These are phyloP conservation scores for Araneus ventricosus DNA, from an alignment of 1,140 invertebrate species.

Conservation along the genomic window DNA sequence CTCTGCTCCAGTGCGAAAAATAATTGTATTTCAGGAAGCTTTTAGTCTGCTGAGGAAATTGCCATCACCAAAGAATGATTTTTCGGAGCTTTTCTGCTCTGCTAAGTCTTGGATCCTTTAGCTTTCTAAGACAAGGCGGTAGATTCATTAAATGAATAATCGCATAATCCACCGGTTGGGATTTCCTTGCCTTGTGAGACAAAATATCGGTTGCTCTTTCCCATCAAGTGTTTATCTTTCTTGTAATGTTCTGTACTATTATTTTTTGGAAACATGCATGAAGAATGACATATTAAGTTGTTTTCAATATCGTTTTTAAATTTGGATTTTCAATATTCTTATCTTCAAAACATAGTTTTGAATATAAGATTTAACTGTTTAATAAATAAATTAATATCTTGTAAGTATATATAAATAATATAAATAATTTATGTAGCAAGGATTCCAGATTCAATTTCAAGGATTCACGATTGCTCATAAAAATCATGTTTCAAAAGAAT, in stretches of 20 bases:
- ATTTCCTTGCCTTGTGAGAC: neutral
- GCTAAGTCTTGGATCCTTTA: neutral
- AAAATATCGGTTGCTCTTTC: neutral
- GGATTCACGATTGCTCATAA: too few species aligned
- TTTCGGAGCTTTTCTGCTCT: slow-evolving; percentile 1
- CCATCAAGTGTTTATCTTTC: neutral
- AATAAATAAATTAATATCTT: too few species aligned
- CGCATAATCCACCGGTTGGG: neutral
- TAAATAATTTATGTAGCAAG: too few species aligned
- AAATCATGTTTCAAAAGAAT: too few species aligned
- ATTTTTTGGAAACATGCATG: too few species aligned
- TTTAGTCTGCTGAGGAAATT: slow-evolving; percentile 1
- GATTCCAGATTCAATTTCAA: too few species aligned
- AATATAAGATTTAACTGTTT: too few species aligned
- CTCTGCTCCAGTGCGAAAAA: neutral
- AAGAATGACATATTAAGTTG: too few species aligned
- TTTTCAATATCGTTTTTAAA: too few species aligned
- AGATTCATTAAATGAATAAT: slow-evolving; percentile 7
- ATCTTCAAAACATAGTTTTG: too few species aligned
- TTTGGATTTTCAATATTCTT: too few species aligned
- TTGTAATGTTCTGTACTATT: neutral
- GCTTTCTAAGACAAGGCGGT: neutral
- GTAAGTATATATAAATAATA: too few species aligned
- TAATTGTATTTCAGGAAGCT: neutral
- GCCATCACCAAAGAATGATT: slow-evolving; percentile 7